Percentiles rank a stretch among this genome's conserved stretches.
These are phyloP conservation scores for Botrylloides violaceus DNA, from an alignment of 23 tunicate genomes.

Conservation along the genomic window DNA sequence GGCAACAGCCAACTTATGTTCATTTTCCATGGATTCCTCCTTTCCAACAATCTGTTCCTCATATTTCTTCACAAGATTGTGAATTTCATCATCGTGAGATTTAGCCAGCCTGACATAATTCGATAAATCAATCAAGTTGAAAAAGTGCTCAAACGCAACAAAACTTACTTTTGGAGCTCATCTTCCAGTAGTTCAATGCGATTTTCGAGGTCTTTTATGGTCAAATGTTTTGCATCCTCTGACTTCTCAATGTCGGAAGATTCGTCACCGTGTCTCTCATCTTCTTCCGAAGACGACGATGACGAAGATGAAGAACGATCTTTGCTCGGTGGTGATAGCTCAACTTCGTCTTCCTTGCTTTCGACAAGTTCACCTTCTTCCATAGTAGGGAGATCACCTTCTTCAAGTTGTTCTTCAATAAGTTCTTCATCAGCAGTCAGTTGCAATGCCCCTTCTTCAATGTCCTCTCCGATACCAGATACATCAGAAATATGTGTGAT, in stretches of 20 bases:
- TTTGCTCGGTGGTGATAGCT: neutral
- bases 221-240: too few relatives aligned
- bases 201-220: too few relatives aligned
- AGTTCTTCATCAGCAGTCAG: conserved; percentile 20
- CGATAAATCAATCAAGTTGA: neutral
- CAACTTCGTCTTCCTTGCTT: neutral
- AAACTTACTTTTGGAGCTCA: neutral
- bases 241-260: too few relatives aligned
- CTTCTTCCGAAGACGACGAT: conserved; percentile 13
- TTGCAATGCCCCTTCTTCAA: conserved; percentile 18
- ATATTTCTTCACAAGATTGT: neutral
- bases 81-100: conserved; percentile 4
- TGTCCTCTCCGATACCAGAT: conserved; percentile 73
- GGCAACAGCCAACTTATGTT: neutral
- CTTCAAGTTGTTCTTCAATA: conserved; percentile 16
- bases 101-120: neutral
- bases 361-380: conserved; percentile 23
- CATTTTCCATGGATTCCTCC: neutral
- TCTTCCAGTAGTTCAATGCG: neutral
- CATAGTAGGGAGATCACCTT: conserved; percentile 25
- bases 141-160: neutral
- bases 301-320: conserved; percentile 15
- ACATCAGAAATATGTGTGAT: conserved; percentile 66
- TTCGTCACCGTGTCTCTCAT: too few relatives aligned
- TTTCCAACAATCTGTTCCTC: neutral